phyloP scores from a whole-genome alignment of 2,797 vertebrate genomes.

The Synaphobranchus kaupii region DNA sequence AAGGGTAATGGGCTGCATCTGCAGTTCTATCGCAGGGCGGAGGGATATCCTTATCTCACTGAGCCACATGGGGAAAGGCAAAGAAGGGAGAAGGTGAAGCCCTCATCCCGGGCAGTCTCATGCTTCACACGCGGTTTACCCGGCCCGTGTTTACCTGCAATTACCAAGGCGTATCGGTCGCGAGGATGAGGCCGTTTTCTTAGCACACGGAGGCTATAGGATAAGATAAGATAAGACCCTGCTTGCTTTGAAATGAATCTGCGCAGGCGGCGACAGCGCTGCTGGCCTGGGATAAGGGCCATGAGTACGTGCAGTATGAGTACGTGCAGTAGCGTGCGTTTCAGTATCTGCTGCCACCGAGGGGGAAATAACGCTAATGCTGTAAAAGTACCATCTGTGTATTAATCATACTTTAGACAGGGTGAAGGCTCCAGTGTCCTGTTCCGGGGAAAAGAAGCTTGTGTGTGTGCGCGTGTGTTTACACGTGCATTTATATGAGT shows the following conservation, averaged over 20 bases:
- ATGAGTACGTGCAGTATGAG: background rate
- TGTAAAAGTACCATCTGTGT: background rate
- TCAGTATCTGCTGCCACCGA: background rate
- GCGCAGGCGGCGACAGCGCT: background rate
- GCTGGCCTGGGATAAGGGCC: background rate
- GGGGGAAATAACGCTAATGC: background rate
- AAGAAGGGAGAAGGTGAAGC: background rate
- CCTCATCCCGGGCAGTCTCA: background rate
- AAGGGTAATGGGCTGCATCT: background rate
- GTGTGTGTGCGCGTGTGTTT: background rate
- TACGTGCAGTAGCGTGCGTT: background rate
- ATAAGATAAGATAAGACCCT: background rate
- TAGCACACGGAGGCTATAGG: background rate
- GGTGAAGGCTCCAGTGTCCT: background rate
- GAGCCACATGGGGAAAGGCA: background rate
- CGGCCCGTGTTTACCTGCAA: background rate
- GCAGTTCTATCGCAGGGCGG: background rate
- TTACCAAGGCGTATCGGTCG: background rate
- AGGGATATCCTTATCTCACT: background rate
- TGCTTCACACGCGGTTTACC: background rate
- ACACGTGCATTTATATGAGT: background rate
- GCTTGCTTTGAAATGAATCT: background rate
- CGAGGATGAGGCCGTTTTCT: background rate
- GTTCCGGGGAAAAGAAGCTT: background rate
- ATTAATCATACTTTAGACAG: background rate